phyloP scores from a whole-genome alignment of 1,140 invertebrate species.

The Plodia interpunctella region DNA sequence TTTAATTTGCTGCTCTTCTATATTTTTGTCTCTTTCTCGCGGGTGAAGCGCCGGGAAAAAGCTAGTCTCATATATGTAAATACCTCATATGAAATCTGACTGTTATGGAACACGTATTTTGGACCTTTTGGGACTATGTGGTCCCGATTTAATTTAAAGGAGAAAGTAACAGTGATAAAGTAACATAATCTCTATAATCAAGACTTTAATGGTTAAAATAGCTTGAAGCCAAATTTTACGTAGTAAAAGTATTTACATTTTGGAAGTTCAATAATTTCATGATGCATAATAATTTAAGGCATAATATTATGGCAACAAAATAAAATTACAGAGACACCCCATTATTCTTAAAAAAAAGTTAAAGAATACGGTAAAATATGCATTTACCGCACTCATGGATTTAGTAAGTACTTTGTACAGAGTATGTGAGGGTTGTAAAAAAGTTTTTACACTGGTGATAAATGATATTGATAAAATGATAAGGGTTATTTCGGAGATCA shows the following conservation, averaged over 20 bases:
- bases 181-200: neutral
- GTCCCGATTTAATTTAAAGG: slow-evolving; percentile 10
- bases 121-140: neutral
- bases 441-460: too few species aligned
- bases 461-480: too few species aligned
- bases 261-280: neutral
- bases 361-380: too few species aligned
- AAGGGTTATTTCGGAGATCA: too few species aligned
- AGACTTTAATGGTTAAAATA: neutral
- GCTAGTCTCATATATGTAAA: neutral
- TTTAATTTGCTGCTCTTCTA: too few species aligned
- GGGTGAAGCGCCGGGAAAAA: too few species aligned
- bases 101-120: neutral
- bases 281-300: neutral
- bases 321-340: neutral
- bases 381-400: too few species aligned
- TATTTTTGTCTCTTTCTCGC: too few species aligned
- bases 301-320: neutral
- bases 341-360: too few species aligned
- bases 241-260: neutral
- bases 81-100: neutral
- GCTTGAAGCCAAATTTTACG: neutral
- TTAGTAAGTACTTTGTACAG: too few species aligned
- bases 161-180: neutral
- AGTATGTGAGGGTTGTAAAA: too few species aligned